Base-by-base conservation (phyloP, 2,113 vertebrate species). In the Furnarius figulus region DNA sequence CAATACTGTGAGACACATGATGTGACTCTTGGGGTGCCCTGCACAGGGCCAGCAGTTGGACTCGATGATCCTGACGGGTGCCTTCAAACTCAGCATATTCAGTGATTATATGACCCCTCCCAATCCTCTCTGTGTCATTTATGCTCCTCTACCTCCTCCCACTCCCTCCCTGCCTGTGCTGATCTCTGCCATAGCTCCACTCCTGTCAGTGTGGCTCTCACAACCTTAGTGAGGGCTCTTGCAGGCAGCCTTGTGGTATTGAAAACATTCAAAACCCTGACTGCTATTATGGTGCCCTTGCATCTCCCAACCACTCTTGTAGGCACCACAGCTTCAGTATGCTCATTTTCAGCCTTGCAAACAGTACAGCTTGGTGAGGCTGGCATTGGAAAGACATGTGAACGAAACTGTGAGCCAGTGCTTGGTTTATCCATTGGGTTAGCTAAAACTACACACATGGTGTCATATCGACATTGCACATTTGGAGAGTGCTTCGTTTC, bases 291-390 rank as follows among this genome's bases (percentile, higher is more conserved):
- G 19, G 31, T 46, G 27, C 58, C 10, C 30, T 46, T 10, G 14
- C 65, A 39, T 14, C 24, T 52, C 47, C 20, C 50, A 19, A 5
- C 3, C 8, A 4, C 50, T 74, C 50, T 24, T n/a, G 56, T 8
- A 87, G 49, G 78, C 63, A 52, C 12, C 18, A 18, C 31, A 72
- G 67, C 33, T 82, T 39, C 74, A 82, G 49, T 8, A 21, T n/a
- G 62, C 53, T 95, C 67, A 33, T 80, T 94, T 93, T 30, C 92
- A 95, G 90, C 44, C 78, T 40, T 44, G 35, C 31, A 78, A 79
- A 52, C 37, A 49, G 24, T 5, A 37, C 2, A 7, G 67, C 46
- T 81, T 66, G 80, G 49, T 75, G 75, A 74, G 75, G 33, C 58
- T 88, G 89, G 72, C 75, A 14, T 7, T 58, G 80, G 46, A 59